Evolutionary conservation across 2,888 invertebrate genomes (phyloP), one percentile per base, ranked within the genome.

Genomic region (Notodonta dromedarius): DNA sequence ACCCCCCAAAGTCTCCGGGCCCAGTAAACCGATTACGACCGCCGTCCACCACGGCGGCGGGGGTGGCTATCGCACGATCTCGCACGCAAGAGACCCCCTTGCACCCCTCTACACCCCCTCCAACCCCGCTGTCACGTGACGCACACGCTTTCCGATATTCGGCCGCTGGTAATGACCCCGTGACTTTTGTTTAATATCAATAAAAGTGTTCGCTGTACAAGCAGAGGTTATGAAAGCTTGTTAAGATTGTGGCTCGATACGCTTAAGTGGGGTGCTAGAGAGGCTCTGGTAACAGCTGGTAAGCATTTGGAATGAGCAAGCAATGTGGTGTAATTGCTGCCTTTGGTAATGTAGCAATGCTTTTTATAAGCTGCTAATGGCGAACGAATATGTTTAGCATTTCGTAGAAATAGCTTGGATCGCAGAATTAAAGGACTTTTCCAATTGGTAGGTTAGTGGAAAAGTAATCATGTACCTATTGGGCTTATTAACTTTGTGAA

Each of bases 1-100:
- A 73, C 58, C 61, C 76, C 57, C 66, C 80, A 79, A 80, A 82
- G 78, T 77, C 78, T 73, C 77, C 77, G 80, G 83, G 85, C 83
- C 84, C 83, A 86, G 88, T 91, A 91, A 90, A 91, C 89, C 91
- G 91, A 91, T 91, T 91, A 91, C 85, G 83, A 82, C 77, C 79
- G 80, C 73, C 81, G 83, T 78, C 83, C 83, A 82, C 75, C 39
- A 13, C 24, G 24, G 24, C 67, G 62, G 56, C 72, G 65, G 70
- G 77, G 82, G 82, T 75, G 74, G 79, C 81, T 89, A 90, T 90
- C 90, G 87, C 80, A 77, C 81, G 83, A 90, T 89, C 90, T 78
- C 74, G 80, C 90, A 89, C 90, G 89, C 89, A 83, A 89, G 74
- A 65, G 70, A 68, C 63, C 64, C 62, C 62, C 60, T 65, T 68